Evolutionary conservation across 2,113 vertebrate genomes (phyloP).

Genomic region (Xenopus laevis): DNA sequence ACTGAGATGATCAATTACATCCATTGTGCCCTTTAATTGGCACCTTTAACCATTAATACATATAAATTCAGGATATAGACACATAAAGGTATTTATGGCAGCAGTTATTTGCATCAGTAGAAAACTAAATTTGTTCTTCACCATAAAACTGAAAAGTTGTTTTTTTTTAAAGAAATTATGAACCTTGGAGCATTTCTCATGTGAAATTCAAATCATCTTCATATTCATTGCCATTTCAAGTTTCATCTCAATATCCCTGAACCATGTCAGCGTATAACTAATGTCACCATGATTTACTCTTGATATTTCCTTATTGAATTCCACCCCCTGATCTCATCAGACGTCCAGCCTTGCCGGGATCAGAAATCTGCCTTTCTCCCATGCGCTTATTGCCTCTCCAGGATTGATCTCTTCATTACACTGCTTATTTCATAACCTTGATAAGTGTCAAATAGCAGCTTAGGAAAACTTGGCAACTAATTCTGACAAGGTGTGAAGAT

Average conservation of each 20-base stretch:
- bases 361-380: not conserved
- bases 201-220: not conserved
- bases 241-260: conserved; percentile 3
- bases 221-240: not conserved
- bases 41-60: too few relatives aligned
- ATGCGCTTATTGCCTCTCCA: not conserved
- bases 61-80: too few relatives aligned
- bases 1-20: too few relatives aligned
- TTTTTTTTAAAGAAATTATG: not conserved
- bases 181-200: not conserved
- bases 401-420: not conserved
- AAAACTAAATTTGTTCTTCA: too few relatives aligned
- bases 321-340: not conserved
- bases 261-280: not conserved
- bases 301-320: conserved; percentile 31
- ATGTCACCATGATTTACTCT: conserved; percentile 20
- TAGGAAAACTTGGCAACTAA: conserved; percentile 6
- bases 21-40: too few relatives aligned
- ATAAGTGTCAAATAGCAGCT: conserved; percentile 26
- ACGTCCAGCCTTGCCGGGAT: conserved; percentile 5
- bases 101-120: too few relatives aligned
- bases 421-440: conserved; percentile 14
- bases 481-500: conserved; percentile 19
- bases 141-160: not conserved
- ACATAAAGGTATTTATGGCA: too few relatives aligned